phyloP scores from a whole-genome alignment of 2,113 vertebrate genomes.

The Ptilonorhynchus violaceus region DNA sequence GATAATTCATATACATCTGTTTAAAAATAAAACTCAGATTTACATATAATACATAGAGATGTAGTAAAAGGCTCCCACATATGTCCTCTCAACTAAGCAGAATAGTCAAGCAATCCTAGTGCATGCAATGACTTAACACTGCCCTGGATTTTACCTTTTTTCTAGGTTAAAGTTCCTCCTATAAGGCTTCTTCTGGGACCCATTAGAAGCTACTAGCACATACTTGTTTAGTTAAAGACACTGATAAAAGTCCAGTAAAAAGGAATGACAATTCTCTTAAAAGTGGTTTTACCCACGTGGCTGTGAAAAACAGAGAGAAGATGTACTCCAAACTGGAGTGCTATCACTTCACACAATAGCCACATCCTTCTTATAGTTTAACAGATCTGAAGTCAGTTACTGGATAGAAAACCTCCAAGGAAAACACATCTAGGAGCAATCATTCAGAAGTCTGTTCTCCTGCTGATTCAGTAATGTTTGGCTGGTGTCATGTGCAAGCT shows the following conservation, averaged over 20 bases:
- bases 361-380: neutral
- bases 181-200: neutral
- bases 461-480: neutral
- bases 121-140: neutral
- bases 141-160: slow-evolving; percentile 5
- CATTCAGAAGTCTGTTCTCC: neutral
- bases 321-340: neutral
- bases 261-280: neutral
- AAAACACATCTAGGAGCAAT: neutral
- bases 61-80: slow-evolving; percentile 7
- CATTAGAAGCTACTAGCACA: neutral
- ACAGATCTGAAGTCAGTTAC: neutral
- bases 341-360: neutral
- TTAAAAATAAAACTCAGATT: slow-evolving; percentile 27
- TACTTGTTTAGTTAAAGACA: neutral
- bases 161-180: neutral
- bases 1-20: neutral
- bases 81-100: neutral
- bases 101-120: neutral
- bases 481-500: neutral
- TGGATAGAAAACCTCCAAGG: neutral
- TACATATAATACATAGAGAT: neutral
- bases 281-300: neutral
- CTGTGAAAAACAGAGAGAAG: neutral
- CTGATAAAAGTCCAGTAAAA: neutral